These are phyloP conservation scores for Sylvia atricapilla DNA, from an alignment of 2,113 vertebrate species.

Conservation along the genomic window DNA sequence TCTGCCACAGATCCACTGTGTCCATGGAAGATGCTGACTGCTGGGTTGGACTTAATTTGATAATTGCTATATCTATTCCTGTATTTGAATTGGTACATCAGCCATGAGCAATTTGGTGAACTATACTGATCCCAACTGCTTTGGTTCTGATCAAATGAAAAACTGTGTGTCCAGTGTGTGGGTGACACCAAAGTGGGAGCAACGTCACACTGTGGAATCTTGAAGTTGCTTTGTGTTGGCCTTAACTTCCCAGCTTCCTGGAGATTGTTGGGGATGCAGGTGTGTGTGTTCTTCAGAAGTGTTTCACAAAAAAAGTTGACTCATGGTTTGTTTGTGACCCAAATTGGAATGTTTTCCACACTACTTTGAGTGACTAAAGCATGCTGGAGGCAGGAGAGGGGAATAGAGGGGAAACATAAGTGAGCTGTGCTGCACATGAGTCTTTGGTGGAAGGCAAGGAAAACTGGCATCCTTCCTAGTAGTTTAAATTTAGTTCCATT, in stretches of 20 bases:
- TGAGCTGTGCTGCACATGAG: neutral
- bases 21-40: neutral
- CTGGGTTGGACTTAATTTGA: neutral
- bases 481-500: slow-evolving; percentile 22
- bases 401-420: neutral
- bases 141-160: neutral
- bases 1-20: too few species aligned
- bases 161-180: accelerated
- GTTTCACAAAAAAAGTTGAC: neutral
- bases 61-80: neutral
- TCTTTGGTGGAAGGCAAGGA: neutral
- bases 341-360: neutral
- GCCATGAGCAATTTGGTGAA: neutral
- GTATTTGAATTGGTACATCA: neutral
- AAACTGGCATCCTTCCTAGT: neutral
- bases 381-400: neutral
- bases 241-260: neutral
- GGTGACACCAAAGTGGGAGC: neutral
- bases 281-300: neutral
- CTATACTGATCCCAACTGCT: neutral
- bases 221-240: neutral
- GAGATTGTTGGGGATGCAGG: neutral
- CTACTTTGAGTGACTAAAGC: neutral
- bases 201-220: accelerated
- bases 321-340: neutral